Evolutionary conservation across 2,888 invertebrate species (phyloP).

Genomic region (Drosophila engyochracea): DNA sequence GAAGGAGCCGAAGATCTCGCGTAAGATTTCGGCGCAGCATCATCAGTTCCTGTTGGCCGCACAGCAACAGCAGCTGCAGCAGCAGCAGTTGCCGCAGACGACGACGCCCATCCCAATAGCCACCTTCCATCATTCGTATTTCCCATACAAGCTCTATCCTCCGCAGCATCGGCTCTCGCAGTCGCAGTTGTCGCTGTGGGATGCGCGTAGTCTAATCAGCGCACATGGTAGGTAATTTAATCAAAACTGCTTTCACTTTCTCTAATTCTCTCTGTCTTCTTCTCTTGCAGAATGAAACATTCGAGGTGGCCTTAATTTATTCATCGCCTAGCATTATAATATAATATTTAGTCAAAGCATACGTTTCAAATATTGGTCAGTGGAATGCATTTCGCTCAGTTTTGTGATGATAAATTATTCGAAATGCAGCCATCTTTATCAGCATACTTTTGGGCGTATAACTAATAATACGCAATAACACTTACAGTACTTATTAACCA

Average conservation of each 20-base stretch:
- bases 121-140: slow-evolving; percentile 83
- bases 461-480: slow-evolving; percentile 36
- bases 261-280: not conserved
- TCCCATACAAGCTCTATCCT: slow-evolving; percentile 83
- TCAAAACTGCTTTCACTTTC: not conserved
- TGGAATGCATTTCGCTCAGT: slow-evolving; percentile 72
- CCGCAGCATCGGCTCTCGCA: slow-evolving; percentile 84
- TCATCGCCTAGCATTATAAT: slow-evolving; percentile 65
- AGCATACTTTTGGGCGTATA: slow-evolving; percentile 54
- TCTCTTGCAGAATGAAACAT: slow-evolving; percentile 68
- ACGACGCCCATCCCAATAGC: slow-evolving; percentile 84
- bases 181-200: slow-evolving; percentile 84
- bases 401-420: slow-evolving; percentile 73
- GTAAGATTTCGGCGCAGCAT: slow-evolving; percentile 85
- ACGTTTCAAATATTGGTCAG: slow-evolving; percentile 49
- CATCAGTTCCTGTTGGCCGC: slow-evolving; percentile 61
- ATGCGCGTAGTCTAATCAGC: slow-evolving; percentile 84
- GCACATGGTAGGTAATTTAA: slow-evolving; percentile 77
- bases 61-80: slow-evolving; percentile 51
- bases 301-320: slow-evolving; percentile 66
- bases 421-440: slow-evolving; percentile 70
- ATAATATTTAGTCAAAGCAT: slow-evolving; percentile 71
- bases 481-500: slow-evolving; percentile 52
- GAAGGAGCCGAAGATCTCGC: slow-evolving; percentile 82
- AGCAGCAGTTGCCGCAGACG: slow-evolving; percentile 59